A percentile compares a stretch with the other conserved stretches of the same genome.
Evolutionary conservation across 2,888 invertebrate genomes (phyloP).

Genomic region (Galeopsomyia nigrocyanea): DNA sequence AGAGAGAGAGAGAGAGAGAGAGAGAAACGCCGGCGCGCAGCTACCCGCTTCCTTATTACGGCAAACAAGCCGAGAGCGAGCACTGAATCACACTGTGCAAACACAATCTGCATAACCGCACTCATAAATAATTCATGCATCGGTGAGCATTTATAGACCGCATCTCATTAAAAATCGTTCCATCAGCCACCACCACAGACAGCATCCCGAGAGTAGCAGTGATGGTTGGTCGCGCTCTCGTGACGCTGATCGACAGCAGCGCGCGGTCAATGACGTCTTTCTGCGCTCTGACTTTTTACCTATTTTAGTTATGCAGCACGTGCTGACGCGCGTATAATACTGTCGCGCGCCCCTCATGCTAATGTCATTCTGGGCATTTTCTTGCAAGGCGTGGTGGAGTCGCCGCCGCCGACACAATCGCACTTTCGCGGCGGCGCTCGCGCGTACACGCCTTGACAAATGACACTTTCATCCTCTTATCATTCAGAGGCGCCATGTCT

Average conservation of each 20-base stretch:
- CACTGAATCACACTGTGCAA: not conserved
- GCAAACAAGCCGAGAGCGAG: not conserved
- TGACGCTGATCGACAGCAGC: not conserved
- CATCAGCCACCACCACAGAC: not conserved
- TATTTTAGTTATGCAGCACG: conserved; percentile 7
- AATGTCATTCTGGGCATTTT: conserved; percentile 10
- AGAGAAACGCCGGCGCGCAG: no score
- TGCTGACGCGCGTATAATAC: not conserved
- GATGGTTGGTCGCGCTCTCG: not conserved
- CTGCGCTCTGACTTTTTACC: not conserved
- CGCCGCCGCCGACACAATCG: not conserved
- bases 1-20: no score
- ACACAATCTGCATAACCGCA: not conserved
- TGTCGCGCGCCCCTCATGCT: not conserved
- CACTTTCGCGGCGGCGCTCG: not conserved
- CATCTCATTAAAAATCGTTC: conserved; percentile 19
- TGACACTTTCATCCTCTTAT: conserved; percentile 34
- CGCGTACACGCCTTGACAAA: conserved; percentile 19
- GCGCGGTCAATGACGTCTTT: not conserved
- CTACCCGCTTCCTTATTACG: conserved; percentile 22
- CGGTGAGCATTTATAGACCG: not conserved
- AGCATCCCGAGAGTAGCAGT: not conserved
- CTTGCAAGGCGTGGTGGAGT: conserved; percentile 18
- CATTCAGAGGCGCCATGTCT: conserved; percentile 19
- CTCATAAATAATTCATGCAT: conserved; percentile 19